Conservation (phyloP, 2,797 vertebrate genomes). For the Poecilia wingei region DNA sequence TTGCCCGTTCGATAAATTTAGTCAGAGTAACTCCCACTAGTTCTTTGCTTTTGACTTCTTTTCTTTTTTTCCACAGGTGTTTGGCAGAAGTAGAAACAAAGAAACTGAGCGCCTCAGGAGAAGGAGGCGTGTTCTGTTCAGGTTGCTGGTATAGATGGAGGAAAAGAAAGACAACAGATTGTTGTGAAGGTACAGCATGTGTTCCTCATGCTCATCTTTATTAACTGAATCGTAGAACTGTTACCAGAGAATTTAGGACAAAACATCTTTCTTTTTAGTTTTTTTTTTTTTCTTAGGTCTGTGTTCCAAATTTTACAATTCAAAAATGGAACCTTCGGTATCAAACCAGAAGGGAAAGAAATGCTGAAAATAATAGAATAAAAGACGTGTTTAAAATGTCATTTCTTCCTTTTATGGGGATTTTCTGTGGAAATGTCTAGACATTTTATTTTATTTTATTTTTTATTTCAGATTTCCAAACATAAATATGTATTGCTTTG, state of each 20-base stretch:
- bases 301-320: not conserved
- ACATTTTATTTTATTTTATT: not conserved
- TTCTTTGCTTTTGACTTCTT: not conserved
- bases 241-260: not conserved
- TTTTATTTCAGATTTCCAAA: not conserved
- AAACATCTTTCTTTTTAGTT: not conserved
- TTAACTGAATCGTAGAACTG: not conserved
- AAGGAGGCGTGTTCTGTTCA: not conserved
- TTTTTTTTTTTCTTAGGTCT: not conserved
- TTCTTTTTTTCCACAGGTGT: not conserved
- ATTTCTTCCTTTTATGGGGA: not conserved
- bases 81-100: not conserved
- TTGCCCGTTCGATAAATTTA: not conserved
- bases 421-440: not conserved
- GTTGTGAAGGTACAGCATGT: not conserved
- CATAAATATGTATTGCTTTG: not conserved
- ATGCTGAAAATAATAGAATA: not conserved
- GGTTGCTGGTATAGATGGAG: not conserved
- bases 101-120: not conserved
- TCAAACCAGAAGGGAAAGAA: not conserved
- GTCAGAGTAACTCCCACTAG: slow-evolving; percentile 1
- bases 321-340: not conserved
- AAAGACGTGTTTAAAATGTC: not conserved
- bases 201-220: not conserved
- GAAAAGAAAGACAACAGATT: not conserved